Evolutionary conservation across 64 coral and sea anemone genomes (phyloP).

Genomic region (Platygyra sinensis): DNA sequence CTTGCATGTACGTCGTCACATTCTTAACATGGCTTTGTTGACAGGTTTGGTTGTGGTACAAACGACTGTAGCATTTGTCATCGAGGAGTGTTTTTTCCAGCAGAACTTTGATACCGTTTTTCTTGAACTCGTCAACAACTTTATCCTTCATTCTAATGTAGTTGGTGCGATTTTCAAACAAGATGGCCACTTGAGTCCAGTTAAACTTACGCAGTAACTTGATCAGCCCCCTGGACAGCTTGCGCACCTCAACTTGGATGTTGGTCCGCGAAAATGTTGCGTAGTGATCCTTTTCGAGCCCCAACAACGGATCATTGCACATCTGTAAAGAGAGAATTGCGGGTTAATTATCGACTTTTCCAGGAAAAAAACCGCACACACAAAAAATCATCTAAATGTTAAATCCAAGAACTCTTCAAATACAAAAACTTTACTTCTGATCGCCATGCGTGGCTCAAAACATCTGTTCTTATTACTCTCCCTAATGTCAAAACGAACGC

Average conservation of each 20-base stretch:
- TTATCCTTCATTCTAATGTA: constrained; percentile 67
- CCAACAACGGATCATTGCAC: constrained; percentile 62
- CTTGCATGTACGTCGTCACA: neutral
- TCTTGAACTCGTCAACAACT: constrained; percentile 47
- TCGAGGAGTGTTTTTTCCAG: neutral
- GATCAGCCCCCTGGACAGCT: constrained; percentile 55
- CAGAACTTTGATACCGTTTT: constrained; percentile 57
- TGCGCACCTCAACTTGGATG: constrained; percentile 43
- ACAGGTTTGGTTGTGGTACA: neutral
- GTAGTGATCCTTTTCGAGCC: constrained; percentile 60
- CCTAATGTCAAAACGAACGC: no score
- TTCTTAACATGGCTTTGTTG: neutral
- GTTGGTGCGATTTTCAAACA: constrained; percentile 78
- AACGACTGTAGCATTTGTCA: neutral
- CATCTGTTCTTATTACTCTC: no score
- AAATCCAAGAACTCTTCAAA: no score
- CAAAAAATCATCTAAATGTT: no score
- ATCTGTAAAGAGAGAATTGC: constrained; percentile 29
- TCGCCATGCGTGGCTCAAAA: no score
- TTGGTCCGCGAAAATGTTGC: constrained; percentile 78
- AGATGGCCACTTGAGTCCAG: constrained; percentile 78
- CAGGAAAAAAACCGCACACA: no score
- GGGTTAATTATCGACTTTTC: neutral
- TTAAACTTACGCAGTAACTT: constrained; percentile 71
- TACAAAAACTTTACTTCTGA: no score